Conservation (phyloP, 2,113 vertebrate species). For the Amblyornis subalaris region DNA sequence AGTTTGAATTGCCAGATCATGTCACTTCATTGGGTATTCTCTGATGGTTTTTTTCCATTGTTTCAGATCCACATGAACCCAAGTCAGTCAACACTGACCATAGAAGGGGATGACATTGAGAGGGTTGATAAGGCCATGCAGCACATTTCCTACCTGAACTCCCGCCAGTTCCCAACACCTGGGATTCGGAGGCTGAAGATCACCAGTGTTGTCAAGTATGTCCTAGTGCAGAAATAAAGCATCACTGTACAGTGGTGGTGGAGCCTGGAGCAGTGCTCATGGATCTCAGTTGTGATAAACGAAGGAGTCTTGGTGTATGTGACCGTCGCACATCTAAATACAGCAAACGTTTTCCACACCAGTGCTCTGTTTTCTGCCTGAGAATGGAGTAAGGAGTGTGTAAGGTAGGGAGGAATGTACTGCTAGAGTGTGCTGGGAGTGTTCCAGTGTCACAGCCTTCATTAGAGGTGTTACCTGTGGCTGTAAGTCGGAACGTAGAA, state of each 20-base stretch:
- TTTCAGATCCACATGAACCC: slow-evolving; percentile 87
- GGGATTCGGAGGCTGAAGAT: slow-evolving; percentile 89
- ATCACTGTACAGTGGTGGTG: accelerated
- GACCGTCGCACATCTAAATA: not conserved
- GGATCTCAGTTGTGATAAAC: not conserved
- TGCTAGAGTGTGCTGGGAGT: not conserved
- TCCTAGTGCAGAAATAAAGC: not conserved
- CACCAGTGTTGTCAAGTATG: slow-evolving; percentile 83
- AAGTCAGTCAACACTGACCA: slow-evolving; percentile 80
- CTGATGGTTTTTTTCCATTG: accelerated
- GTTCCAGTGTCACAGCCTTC: not conserved
- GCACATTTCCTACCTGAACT: slow-evolving; percentile 91
- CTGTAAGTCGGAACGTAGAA: not conserved
- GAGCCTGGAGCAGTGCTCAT: accelerated
- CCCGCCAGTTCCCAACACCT: slow-evolving; percentile 93
- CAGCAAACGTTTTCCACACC: not conserved
- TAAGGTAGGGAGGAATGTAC: not conserved
- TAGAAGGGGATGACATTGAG: slow-evolving; percentile 88
- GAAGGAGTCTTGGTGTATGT: not conserved
- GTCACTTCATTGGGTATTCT: not conserved
- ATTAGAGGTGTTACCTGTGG: not conserved
- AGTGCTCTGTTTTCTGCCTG: not conserved
- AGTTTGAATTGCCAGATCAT: not conserved
- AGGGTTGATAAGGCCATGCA: slow-evolving; percentile 92
- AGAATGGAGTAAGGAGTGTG: not conserved